Evolutionary conservation across 2,888 invertebrate species (phyloP), one percentile per base, ranked within the genome.

Genomic region (Amblyjoppa fuscipennis): DNA sequence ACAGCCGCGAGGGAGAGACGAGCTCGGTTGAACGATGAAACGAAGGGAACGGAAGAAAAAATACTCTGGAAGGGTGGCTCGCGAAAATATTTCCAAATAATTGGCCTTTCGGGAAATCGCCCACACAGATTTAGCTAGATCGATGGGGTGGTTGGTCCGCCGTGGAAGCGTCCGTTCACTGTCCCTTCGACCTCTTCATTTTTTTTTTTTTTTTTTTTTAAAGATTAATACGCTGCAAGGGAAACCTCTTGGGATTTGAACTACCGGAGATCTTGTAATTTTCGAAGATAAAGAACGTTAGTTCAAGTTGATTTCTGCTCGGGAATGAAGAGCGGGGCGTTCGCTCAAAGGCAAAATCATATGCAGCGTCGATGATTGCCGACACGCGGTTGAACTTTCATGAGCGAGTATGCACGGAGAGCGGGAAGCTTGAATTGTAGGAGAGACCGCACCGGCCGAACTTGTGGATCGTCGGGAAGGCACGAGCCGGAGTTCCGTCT

Each of bases 41-140:
- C 13, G 34, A 77, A 25, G 49, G 45, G 45, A 53, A 41, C n/a
- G 61, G 69, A 49, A 38, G 53, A 51, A 73, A 51, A 64, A 64
- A 56, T 70, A 64, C 34, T 31, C 53, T 13, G 6, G 64, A 31
- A 56, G 74, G 78, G 74, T 70, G 78, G 66, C 38, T 64, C 53
- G 77, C 7, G 49, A 61, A 49, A 81, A 75, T 78, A 78, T 78
- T 85, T 74, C 66, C 28, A 78, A 81, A 81, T 85, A 81, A 81
- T 85, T 85, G 84, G 78, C 45, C 84, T 78, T 74, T 20, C 69
- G 84, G 84, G 84, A 85, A 81, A 85, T 85, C 53, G 51, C 74
- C 69, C 20, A 34, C 16, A 51, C 34, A 16, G 49, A 31, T 53
- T 28, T 49, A 34, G 13, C 5, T 64, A 34, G 34, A 34, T 64